phyloP scores from a whole-genome alignment of 2,113 vertebrate genomes.

The Rhinichthys klamathensis region DNA sequence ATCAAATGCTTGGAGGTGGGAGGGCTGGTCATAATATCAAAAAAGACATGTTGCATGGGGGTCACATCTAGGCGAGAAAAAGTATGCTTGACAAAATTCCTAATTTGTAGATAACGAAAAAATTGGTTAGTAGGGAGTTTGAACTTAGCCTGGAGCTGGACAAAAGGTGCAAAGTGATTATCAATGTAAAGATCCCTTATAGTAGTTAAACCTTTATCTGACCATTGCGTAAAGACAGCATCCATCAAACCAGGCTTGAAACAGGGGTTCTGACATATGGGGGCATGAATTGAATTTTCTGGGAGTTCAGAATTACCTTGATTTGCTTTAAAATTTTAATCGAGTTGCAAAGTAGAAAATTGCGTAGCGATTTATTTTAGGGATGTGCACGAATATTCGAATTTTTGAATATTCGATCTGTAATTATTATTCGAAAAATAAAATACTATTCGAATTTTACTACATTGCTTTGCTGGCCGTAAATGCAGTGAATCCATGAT shows the following conservation, averaged over 20 bases:
- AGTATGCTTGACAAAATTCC: constrained; percentile 4
- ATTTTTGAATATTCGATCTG: too few species aligned
- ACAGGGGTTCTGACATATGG: constrained; percentile 27
- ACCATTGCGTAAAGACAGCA: neutral
- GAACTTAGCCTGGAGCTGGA: constrained; percentile 33
- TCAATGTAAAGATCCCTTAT: neutral
- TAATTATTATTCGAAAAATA: too few species aligned
- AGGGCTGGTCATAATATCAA: neutral
- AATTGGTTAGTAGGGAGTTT: neutral
- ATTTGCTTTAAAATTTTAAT: too few species aligned
- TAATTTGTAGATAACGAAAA: neutral
- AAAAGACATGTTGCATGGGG: neutral
- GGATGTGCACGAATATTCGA: too few species aligned
- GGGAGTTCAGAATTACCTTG: neutral
- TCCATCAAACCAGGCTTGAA: constrained; percentile 20
- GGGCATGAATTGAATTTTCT: constrained; percentile 5
- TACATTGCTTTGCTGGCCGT: too few species aligned
- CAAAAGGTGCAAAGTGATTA: constrained; percentile 16
- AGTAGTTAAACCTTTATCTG: neutral
- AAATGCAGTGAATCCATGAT: too few species aligned
- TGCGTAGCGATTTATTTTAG: too few species aligned
- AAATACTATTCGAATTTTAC: too few species aligned
- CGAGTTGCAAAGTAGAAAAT: too few species aligned
- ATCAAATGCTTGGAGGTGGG: neutral
- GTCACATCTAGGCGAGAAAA: neutral